Evolutionary conservation across 2,113 vertebrate genomes (phyloP), one percentile per base, ranked within the genome.

Genomic region (Anthoscopus minutus): DNA sequence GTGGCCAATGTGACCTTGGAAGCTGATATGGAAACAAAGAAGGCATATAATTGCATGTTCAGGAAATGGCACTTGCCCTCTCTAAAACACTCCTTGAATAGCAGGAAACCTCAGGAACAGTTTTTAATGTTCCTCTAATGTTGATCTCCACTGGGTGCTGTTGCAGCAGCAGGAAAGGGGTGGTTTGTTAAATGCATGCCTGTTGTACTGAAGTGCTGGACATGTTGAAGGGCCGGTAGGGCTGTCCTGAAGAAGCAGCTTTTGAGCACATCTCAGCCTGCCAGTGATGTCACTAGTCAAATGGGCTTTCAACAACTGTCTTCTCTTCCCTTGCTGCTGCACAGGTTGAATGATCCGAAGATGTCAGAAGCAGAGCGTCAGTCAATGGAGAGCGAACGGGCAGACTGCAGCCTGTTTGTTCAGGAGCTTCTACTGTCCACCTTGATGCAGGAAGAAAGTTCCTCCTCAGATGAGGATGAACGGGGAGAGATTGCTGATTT

Each of bases 391-490:
- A 98, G 99, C 0, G 99, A 99, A 94, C 98, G 98, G 4, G 99
- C 99, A 21, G 99, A 99, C 97, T 98, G 98, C 97, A 99, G 99
- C 98, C 98, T 99, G 96, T 99, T 99, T 67, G 99, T 99, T 56
- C 99, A 99, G 91, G 99, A 99, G 99, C 98, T 99, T 84, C 98
- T 99, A 57, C 96, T 99, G 97, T 99, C 99, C 88, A 99, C 99
- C 42, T 97, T 99, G 95, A 99, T 99, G 98, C 99, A 96, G 15
- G 99, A 99, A 93, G 99, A 99, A 98, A 99, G 99, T 98, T 99
- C 99, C 25, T 99, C 99, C 87, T 99, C 99, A 20, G 99, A 99
- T 64, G 99, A 99, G 98, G 99, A 99, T 33, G 99, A 99, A 40
- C 98, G 98, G 82, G 98, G 99, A 92, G 99, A 99, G 96, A 98